Base-by-base conservation (phyloP, 2,888 invertebrate species). In the Nemurella pictetii region DNA sequence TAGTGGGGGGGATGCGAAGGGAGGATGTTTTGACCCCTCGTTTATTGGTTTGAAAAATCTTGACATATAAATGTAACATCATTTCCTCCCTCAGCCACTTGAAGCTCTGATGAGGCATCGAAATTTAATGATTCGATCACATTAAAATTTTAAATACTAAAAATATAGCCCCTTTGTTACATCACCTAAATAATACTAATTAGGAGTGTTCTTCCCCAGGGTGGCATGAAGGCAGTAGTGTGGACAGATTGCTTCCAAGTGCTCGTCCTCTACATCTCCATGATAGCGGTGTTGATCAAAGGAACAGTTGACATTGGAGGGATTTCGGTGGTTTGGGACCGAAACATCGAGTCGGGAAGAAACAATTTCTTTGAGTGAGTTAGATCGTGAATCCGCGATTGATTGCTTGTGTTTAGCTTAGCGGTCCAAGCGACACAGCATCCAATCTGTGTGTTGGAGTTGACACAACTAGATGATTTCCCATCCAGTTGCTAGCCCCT, bases 221-320 rank as follows among this genome's bases (percentile, higher is more conserved):
- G 89, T 55, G 90, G 90, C 29, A 89, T 90, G 86, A 90, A 90
- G 87, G 90, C 90, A 4, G 90, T 90, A 0, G 88, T 91, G 26
- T 91, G 90, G 90, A 90, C 90, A 7, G 91, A 91, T 86, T 89
- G 89, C 0, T 89, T 90, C 85, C 90, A 91, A 88, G 89, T 90
- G 2, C 86, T 90, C 5, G 88, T 90, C 5, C 89, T 91, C 87
- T 89, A 90, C 82, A 85, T 87, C 4, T 89, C 90, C 0, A 88
- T 91, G 88, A 74, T 89, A 2, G 89, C 88, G 0, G 89, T 91
- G 4, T 87, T 90, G 15, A 87, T 89, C 32, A 90, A 89, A 87
- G 90, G 90, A n/a, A 88, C 89, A 9, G 84, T 87, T 0, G 89
- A 90, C 84, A 87, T 90, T 55, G 90, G 90, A 28, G 90, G 90